Percentiles rank a stretch among this genome's conserved stretches.
Evolutionary conservation across 1,140 invertebrate genomes (phyloP).

Genomic region (Bradynema listronoti): DNA sequence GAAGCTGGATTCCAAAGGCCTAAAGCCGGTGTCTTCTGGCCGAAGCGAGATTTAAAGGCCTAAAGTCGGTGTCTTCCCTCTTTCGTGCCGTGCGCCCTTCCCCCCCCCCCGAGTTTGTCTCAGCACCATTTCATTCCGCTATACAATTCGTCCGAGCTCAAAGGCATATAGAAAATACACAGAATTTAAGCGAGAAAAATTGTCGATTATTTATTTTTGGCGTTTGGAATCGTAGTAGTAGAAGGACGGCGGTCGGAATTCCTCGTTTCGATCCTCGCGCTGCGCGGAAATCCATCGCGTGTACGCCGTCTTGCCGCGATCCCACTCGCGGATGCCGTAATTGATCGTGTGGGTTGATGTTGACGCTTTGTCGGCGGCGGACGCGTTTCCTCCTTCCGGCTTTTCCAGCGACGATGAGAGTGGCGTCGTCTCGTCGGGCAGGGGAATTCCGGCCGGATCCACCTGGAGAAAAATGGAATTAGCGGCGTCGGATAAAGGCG

Average conservation of each 20-base stretch:
- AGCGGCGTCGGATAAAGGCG: too few relatives aligned
- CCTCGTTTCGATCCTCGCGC: slow-evolving; percentile 41
- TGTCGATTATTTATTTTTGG: slow-evolving; percentile 8
- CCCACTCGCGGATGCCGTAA: slow-evolving; percentile 37
- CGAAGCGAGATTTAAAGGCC: too few relatives aligned
- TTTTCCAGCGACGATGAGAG: background rate
- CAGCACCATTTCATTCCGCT: too few relatives aligned
- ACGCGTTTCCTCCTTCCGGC: background rate
- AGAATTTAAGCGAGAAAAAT: background rate
- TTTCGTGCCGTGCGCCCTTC: too few relatives aligned
- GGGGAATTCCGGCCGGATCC: slow-evolving; percentile 33
- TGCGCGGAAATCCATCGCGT: slow-evolving; percentile 28
- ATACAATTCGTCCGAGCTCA: too few relatives aligned
- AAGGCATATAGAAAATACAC: background rate
- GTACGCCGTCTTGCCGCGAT: slow-evolving; percentile 32
- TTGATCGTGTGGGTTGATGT: background rate
- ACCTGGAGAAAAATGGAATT: too few relatives aligned
- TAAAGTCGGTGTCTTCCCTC: too few relatives aligned
- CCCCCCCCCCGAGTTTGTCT: too few relatives aligned
- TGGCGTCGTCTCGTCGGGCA: slow-evolving; percentile 14
- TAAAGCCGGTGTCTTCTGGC: too few relatives aligned
- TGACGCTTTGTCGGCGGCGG: background rate
- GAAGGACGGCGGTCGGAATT: slow-evolving; percentile 28
- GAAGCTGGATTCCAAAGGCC: too few relatives aligned
- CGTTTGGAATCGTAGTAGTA: slow-evolving; percentile 21